Base-by-base conservation (phyloP, 2,888 invertebrate species). In the Drosophila vallismaia region DNA sequence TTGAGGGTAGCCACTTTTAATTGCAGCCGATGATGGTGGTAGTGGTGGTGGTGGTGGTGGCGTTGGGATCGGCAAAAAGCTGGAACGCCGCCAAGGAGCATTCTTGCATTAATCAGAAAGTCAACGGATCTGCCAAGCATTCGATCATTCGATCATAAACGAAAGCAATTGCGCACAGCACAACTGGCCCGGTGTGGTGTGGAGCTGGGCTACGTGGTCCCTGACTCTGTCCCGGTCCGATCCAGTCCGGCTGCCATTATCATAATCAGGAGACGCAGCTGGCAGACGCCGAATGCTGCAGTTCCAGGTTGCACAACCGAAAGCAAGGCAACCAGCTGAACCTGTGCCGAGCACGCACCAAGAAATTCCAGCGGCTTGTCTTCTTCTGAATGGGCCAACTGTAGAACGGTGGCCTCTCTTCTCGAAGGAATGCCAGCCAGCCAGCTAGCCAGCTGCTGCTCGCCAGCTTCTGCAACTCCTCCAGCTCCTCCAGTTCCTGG, bases 311-410 rank as follows among this genome's bases (percentile, higher is more conserved):
- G 36, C 48, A 33, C 36, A 55, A 51, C 58, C 38, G 38, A 31
- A 57, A 48, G 42, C 48, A 9, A 9, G 46, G 19, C 45, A 58
- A 56, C 67, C 69, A 69, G 69, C 58, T 75, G 80, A 89, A 86
- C 90, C 83, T 89, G 89, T 90, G 90, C 90, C 89, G 83, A 89
- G 90, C 89, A 90, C 89, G 89, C 90, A 90, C 89, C 89, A 90
- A 88, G 81, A 84, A 90, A 90, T 90, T 90, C 89, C 90, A 76
- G 75, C 79, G 80, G 84, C 88, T 88, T 90, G 90, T 90, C 77
- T 72, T 36, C 36, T 36, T 36, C 44, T 85, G 84, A 77, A 86
- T 79, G 74, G 67, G 74, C 70, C 81, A 44, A 54, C 54, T 45
- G 54, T 45, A 54, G 54, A 45, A 79, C 77, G 74, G 77, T 69